These are phyloP conservation scores for Clarias platycephalus DNA, from an alignment of 2,797 vertebrate genomes.

Conservation along the genomic window DNA sequence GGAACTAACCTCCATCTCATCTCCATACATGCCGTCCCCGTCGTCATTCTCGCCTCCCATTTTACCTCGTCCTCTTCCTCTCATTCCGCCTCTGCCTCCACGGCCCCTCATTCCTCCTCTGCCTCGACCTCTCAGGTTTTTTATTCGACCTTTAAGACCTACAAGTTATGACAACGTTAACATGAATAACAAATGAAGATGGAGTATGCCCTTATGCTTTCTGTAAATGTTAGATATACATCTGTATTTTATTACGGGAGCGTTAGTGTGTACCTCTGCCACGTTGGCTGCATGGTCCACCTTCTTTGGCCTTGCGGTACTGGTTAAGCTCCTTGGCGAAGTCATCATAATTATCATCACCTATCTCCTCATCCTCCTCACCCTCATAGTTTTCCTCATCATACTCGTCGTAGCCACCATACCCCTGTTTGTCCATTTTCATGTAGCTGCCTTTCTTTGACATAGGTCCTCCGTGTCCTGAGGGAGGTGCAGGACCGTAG, in stretches of 20 bases:
- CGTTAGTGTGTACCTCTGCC: constrained; percentile 68
- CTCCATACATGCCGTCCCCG: constrained; percentile 84
- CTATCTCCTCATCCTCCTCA: constrained; percentile 87
- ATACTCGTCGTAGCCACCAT: constrained; percentile 85
- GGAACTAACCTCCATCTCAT: constrained; percentile 86
- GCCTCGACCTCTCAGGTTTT: constrained; percentile 79
- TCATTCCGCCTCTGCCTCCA: constrained; percentile 73
- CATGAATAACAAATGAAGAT: background rate
- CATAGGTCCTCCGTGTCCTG: constrained; percentile 67
- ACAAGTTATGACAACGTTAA: background rate
- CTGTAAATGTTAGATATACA: background rate
- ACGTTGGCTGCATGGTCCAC: constrained; percentile 74
- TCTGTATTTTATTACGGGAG: background rate
- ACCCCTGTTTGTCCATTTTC: constrained; percentile 88
- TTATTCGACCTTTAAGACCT: constrained; percentile 84
- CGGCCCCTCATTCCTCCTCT: constrained; percentile 84
- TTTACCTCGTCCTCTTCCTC: constrained; percentile 77
- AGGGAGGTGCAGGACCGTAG: constrained; percentile 68
- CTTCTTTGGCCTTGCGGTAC: constrained; percentile 90
- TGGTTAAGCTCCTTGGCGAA: constrained; percentile 93
- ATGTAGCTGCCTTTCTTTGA: constrained; percentile 82
- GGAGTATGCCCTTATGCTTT: too few species aligned
- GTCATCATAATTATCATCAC: constrained; percentile 88
- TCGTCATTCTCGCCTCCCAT: constrained; percentile 83
- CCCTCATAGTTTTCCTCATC: constrained; percentile 87